These are phyloP conservation scores for Fabriciana adippe DNA, from an alignment of 2,888 invertebrate species.

Conservation along the genomic window DNA sequence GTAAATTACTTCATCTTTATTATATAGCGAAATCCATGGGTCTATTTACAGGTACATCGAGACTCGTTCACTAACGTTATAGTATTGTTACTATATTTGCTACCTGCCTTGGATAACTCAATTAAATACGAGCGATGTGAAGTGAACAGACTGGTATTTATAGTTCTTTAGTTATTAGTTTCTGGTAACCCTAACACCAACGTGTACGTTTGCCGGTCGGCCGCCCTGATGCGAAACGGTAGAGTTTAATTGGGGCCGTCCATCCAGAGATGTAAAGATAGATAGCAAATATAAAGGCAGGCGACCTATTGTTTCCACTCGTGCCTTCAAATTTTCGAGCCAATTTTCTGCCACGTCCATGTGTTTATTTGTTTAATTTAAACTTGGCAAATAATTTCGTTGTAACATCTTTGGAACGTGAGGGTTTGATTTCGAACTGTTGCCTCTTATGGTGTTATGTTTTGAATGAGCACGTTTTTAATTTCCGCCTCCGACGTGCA, in stretches of 20 bases:
- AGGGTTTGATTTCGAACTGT: slow-evolving; percentile 7
- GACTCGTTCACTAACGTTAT: background rate
- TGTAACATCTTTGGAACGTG: background rate
- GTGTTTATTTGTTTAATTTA: slow-evolving; percentile 2
- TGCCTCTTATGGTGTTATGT: slow-evolving; percentile 14
- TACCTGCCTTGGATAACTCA: background rate
- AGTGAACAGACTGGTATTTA: slow-evolving; percentile 4
- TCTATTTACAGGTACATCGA: too few species aligned
- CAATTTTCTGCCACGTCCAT: slow-evolving; percentile 6
- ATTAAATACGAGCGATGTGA: background rate
- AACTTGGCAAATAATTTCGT: slow-evolving; percentile 7
- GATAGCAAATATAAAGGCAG: slow-evolving; percentile 27
- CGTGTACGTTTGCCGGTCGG: slow-evolving; percentile 27
- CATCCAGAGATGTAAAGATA: slow-evolving; percentile 22
- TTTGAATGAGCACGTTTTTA: slow-evolving; percentile 17
- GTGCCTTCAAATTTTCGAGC: slow-evolving; percentile 18
- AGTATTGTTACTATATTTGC: background rate
- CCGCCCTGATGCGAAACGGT: slow-evolving; percentile 30
- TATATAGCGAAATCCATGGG: too few species aligned
- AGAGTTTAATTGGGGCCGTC: slow-evolving; percentile 38
- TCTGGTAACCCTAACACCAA: slow-evolving; percentile 19
- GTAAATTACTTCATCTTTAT: too few species aligned
- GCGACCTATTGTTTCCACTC: slow-evolving; percentile 24
- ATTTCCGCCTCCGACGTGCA: slow-evolving; percentile 9
- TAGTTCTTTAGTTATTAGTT: slow-evolving; percentile 11